Percentiles rank a stretch among this genome's conserved stretches.
These are phyloP conservation scores for Cordilura impudica DNA, from an alignment of 2,888 invertebrate genomes.

Conservation along the genomic window DNA sequence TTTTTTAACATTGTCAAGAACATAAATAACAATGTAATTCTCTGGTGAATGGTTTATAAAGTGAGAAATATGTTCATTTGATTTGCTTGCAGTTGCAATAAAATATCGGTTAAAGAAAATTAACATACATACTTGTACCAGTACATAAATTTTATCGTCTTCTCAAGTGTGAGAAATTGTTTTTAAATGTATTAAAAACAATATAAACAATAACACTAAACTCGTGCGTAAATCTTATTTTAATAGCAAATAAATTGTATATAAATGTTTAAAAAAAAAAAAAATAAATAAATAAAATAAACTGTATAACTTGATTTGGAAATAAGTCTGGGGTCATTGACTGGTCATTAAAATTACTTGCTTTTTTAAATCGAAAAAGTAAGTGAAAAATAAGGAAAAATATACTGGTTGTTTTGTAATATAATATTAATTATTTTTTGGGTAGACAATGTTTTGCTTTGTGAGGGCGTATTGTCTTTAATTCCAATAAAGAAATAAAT, in stretches of 20 bases:
- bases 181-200: slow-evolving; percentile 10
- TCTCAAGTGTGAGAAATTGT: slow-evolving; percentile 15
- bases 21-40: neutral
- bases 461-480: too few relatives aligned
- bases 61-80: neutral
- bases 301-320: slow-evolving; percentile 3
- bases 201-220: neutral
- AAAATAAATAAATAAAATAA: neutral
- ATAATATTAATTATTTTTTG: too few relatives aligned
- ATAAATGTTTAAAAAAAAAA: neutral
- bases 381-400: neutral
- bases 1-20: neutral
- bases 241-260: neutral
- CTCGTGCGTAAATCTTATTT: neutral
- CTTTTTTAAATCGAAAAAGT: neutral
- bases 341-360: slow-evolving; percentile 8
- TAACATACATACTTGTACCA: too few relatives aligned
- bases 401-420: neutral
- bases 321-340: slow-evolving; percentile 37
- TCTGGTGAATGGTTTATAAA: neutral
- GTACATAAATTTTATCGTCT: too few relatives aligned
- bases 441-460: too few relatives aligned
- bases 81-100: neutral
- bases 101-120: neutral
- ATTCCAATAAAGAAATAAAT: too few relatives aligned